Percentiles rank a stretch among this genome's conserved stretches.
Evolutionary conservation across 2,113 vertebrate species (phyloP).

Genomic region (Chamaea fasciata): DNA sequence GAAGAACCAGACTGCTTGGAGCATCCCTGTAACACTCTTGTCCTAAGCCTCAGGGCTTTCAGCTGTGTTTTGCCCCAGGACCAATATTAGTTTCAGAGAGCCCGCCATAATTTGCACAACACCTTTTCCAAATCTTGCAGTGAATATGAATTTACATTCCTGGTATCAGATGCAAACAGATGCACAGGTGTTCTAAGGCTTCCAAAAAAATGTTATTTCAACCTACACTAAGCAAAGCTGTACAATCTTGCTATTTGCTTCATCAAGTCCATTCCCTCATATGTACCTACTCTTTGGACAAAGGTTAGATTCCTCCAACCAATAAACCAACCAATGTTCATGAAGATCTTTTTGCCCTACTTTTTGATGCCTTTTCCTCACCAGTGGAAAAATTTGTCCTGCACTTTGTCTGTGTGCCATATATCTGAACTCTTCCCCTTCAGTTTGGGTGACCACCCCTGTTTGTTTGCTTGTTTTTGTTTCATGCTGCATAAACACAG

Average conservation of each 20-base stretch:
- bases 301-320: background rate
- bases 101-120: background rate
- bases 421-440: background rate
- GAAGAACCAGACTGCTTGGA: background rate
- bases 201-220: background rate
- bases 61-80: background rate
- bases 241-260: background rate
- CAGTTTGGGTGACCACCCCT: rapidly evolving
- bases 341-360: background rate
- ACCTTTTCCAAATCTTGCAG: background rate
- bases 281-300: background rate
- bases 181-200: background rate
- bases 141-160: background rate
- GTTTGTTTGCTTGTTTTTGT: background rate
- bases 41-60: background rate
- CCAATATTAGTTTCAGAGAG: background rate
- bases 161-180: background rate
- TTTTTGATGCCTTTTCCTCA: background rate
- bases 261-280: background rate
- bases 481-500: background rate
- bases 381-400: background rate
- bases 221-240: background rate
- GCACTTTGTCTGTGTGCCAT: background rate
- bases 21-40: background rate
- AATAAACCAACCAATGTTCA: background rate